Evolutionary conservation across 2,797 vertebrate species (phyloP).

Genomic region (Anniella stebbinsi): DNA sequence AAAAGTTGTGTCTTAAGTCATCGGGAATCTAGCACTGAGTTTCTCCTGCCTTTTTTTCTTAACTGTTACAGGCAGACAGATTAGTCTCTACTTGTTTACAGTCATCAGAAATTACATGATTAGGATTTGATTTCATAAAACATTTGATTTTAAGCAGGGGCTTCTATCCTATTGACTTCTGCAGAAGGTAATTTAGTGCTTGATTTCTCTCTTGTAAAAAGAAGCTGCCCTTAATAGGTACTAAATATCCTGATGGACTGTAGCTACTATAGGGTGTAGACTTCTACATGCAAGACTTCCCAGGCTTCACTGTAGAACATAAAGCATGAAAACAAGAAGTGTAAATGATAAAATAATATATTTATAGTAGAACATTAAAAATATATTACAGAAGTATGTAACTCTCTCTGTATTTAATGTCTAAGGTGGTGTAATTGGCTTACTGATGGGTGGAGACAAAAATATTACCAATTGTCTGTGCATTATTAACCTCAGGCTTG

Average conservation of each 20-base stretch:
- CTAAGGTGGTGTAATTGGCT: neutral
- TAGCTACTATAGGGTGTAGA: neutral
- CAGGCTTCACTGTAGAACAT: neutral
- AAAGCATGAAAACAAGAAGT: neutral
- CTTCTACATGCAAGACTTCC: neutral
- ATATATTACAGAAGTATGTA: neutral
- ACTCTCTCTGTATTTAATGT: neutral
- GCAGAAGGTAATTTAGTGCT: neutral
- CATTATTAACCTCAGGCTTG: neutral
- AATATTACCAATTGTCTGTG: slow-evolving; percentile 1
- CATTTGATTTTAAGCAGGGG: slow-evolving; percentile 8
- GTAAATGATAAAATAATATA: neutral
- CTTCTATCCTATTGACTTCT: slow-evolving; percentile 1
- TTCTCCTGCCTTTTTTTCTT: neutral
- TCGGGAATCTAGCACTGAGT: neutral
- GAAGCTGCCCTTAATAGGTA: neutral
- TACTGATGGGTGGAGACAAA: neutral
- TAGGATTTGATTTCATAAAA: slow-evolving; percentile 25
- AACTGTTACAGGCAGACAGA: neutral
- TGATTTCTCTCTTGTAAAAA: slow-evolving; percentile 6
- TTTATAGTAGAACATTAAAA: neutral
- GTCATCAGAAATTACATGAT: slow-evolving; percentile 1
- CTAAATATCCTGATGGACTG: neutral
- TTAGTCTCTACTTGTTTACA: neutral
- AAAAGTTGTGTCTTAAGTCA: neutral